phyloP scores from a whole-genome alignment of 2,113 vertebrate species.

The Diadophis punctatus region DNA sequence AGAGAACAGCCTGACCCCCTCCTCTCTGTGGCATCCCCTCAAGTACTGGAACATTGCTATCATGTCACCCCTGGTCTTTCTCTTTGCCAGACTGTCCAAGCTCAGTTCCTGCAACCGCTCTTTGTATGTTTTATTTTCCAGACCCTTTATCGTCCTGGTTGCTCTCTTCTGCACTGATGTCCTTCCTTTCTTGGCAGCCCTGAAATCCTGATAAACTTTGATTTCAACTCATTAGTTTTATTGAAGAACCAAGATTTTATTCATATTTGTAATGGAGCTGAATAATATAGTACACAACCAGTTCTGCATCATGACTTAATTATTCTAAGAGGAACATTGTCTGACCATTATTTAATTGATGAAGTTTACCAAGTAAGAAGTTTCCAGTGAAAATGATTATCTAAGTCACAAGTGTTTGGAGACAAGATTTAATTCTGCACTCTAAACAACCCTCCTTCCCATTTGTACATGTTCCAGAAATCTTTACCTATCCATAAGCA shows the following conservation, averaged over 20 bases:
- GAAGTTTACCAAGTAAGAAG: background rate
- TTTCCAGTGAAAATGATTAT: conserved; percentile 26
- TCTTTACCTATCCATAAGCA: background rate
- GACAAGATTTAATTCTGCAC: background rate
- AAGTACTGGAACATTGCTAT: too few species aligned
- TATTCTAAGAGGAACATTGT: background rate
- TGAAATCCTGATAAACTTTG: background rate
- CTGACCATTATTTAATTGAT: conserved; percentile 7
- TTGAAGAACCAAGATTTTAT: background rate
- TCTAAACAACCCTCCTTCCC: background rate
- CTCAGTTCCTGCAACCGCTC: too few species aligned
- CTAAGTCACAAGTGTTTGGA: background rate
- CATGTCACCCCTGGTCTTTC: too few species aligned
- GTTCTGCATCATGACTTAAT: background rate
- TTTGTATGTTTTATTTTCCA: too few species aligned
- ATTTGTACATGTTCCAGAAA: background rate
- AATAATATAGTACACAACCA: background rate
- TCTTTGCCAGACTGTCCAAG: too few species aligned
- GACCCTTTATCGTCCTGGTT: too few species aligned
- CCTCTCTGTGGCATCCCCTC: too few species aligned
- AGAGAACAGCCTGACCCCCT: too few species aligned
- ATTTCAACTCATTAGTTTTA: background rate
- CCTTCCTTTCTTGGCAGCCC: background rate
- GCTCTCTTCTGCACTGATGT: too few species aligned
- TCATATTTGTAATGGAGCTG: conserved; percentile 11